A percentile compares a stretch with the other conserved stretches of the same genome.
phyloP scores from a whole-genome alignment of 30 jellyfish, hydroid and myxozoan species.

The Pelagia noctiluca region DNA sequence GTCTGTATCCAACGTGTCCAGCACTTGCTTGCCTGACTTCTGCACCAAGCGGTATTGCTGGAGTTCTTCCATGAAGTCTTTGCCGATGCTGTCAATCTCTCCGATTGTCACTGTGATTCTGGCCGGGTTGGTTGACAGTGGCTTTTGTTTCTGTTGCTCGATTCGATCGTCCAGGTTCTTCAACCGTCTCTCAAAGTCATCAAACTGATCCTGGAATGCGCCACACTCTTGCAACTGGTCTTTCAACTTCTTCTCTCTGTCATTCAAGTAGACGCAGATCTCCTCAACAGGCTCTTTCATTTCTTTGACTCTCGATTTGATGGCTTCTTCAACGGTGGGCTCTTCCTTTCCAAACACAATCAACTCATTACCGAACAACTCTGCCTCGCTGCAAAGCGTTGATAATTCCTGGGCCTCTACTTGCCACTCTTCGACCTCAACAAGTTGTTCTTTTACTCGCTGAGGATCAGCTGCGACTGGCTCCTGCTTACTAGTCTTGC shows the following conservation, averaged over 20 bases:
- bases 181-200: conserved; percentile 89
- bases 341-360: conserved; percentile 59
- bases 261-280: conserved; percentile 53
- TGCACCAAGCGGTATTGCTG: conserved; percentile 68
- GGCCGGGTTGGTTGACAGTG: conserved; percentile 88
- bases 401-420: conserved; percentile 73
- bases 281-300: conserved; percentile 78
- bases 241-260: conserved; percentile 82
- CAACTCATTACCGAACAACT: conserved; percentile 80
- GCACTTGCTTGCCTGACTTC: conserved; percentile 71
- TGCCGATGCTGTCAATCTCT: conserved; percentile 78
- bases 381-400: conserved; percentile 89
- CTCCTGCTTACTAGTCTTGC: conserved; percentile 69
- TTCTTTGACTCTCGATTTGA: conserved; percentile 41
- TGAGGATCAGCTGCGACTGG: conserved; percentile 95
- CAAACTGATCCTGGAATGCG: conserved; percentile 98
- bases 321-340: conserved; percentile 68
- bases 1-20: conserved; percentile 70
- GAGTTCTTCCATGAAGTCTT: conserved; percentile 85
- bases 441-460: conserved; percentile 88
- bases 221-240: conserved; percentile 95
- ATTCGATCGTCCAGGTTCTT: conserved; percentile 80
- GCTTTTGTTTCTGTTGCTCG: conserved; percentile 80
- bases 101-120: conserved; percentile 74
- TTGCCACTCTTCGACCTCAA: conserved; percentile 88